These are phyloP conservation scores for Pelmatolapia mariae DNA, from an alignment of 2,113 vertebrate species.

Conservation along the genomic window DNA sequence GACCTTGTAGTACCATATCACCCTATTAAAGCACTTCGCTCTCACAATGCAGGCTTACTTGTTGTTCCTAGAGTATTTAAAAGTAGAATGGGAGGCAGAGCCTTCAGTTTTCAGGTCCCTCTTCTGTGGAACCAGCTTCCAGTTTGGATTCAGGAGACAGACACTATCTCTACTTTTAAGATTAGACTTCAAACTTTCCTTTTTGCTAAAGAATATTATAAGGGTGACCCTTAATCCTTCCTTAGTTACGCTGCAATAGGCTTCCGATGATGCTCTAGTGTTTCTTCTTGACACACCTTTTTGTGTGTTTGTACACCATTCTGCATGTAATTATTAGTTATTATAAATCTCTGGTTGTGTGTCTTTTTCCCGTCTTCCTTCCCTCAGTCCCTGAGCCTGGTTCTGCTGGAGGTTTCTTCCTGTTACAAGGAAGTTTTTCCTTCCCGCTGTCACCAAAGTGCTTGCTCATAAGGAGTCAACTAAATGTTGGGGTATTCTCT, in stretches of 20 bases:
- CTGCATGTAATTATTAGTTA: not conserved
- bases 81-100: no score
- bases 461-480: not conserved
- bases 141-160: no score
- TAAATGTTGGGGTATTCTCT: not conserved
- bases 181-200: not conserved
- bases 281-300: not conserved
- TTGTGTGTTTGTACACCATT: not conserved
- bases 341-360: not conserved
- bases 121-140: no score
- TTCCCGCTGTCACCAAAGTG: not conserved
- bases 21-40: no score
- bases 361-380: accelerated
- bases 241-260: not conserved
- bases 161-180: not conserved
- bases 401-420: not conserved
- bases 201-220: not conserved
- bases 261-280: not conserved
- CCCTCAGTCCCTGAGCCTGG: not conserved
- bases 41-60: no score
- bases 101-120: no score
- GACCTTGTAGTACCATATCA: no score
- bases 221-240: not conserved
- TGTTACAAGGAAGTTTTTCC: not conserved
- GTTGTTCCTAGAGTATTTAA: no score